Conservation (phyloP, 1,140 invertebrate species). For the Aphelinus atriplicis region DNA sequence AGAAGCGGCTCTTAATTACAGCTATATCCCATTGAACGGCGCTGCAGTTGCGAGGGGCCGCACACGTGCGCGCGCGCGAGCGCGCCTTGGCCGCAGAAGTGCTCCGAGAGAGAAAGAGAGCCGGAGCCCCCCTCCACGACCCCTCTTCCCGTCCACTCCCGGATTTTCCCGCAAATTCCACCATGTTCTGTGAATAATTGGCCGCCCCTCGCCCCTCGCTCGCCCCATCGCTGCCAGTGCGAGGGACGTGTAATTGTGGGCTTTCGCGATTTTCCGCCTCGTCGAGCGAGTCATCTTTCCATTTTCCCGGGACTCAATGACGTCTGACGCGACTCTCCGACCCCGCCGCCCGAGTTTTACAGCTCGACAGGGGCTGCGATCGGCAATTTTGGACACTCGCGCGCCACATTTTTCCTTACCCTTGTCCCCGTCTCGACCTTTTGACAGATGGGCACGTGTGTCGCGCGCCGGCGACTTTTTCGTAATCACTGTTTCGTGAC, state of each 20-base stretch:
- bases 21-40: constrained; percentile 63
- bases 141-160: not conserved
- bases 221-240: no score
- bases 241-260: constrained; percentile 11
- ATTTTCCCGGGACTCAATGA: constrained; percentile 1
- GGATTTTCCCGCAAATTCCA: constrained; percentile 42
- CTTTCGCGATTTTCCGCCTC: constrained; percentile 37
- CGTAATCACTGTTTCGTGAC: no score
- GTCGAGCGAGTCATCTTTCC: constrained; percentile 31
- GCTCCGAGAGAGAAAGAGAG: constrained; percentile 43
- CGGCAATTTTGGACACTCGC: no score
- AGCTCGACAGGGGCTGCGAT: not conserved
- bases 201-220: not conserved
- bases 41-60: constrained; percentile 40
- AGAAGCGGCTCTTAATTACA: constrained; percentile 68
- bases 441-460: no score
- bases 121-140: constrained; percentile 11
- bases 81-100: constrained; percentile 44
- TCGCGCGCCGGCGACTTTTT: no score
- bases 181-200: constrained; percentile 41
- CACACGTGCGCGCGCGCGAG: constrained; percentile 50
- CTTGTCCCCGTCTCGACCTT: no score
- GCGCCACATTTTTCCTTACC: no score
- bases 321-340: not conserved
- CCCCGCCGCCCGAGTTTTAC: not conserved